A percentile compares a stretch with the other conserved stretches of the same genome.
These are phyloP conservation scores for Mormyrops attenuatus DNA, from an alignment of 2,797 vertebrate genomes.

Conservation along the genomic window DNA sequence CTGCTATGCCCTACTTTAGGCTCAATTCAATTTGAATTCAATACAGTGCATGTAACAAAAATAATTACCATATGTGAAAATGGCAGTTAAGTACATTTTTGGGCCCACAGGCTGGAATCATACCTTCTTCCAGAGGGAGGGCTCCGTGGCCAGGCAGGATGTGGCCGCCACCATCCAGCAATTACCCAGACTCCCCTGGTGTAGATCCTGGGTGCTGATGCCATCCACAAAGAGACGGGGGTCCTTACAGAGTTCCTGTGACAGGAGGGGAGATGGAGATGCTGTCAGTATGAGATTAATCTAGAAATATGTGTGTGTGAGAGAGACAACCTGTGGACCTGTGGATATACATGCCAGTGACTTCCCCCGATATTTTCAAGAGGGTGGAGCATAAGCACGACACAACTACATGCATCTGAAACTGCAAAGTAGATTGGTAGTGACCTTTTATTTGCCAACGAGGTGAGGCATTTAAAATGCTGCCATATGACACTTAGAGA, in stretches of 20 bases:
- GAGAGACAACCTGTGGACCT: not conserved
- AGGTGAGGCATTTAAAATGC: not conserved
- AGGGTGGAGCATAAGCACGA: not conserved
- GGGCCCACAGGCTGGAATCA: not conserved
- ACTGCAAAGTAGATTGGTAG: not conserved
- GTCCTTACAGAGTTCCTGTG: conserved; percentile 68
- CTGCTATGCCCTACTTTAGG: not conserved
- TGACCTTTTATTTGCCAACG: not conserved
- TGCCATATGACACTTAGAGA: not conserved
- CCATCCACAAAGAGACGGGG: conserved; percentile 76
- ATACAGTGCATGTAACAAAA: not conserved
- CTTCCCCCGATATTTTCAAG: not conserved
- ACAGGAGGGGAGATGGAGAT: not conserved
- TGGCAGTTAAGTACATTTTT: not conserved
- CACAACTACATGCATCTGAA: not conserved
- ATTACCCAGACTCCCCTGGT: conserved; percentile 78
- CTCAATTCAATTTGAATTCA: not conserved
- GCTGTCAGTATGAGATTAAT: not conserved
- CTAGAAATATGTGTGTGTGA: not conserved
- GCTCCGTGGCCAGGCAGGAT: conserved; percentile 69
- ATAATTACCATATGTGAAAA: not conserved
- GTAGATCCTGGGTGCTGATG: conserved; percentile 74
- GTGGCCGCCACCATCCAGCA: conserved; percentile 82
- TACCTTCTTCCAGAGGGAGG: conserved; percentile 68
- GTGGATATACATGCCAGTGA: not conserved